Conservation (phyloP, 2,888 invertebrate species). For the Biston betularia region DNA sequence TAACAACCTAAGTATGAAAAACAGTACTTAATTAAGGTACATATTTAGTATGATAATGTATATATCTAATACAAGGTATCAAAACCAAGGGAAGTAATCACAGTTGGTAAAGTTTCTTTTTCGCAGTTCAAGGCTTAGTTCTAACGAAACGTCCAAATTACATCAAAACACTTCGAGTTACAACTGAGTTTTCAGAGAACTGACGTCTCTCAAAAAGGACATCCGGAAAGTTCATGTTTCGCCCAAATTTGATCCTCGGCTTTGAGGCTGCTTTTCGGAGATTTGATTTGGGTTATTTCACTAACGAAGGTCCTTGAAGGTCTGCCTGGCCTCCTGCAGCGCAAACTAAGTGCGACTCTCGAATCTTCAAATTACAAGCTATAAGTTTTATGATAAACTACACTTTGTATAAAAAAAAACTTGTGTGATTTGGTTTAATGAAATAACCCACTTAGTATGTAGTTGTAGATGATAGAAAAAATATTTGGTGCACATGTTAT, state of each 20-base stretch:
- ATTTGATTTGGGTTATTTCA: conserved; percentile 38
- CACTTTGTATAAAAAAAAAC: background rate
- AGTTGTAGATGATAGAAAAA: too few relatives aligned
- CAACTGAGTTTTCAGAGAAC: conserved; percentile 6
- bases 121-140: conserved; percentile 6
- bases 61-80: background rate
- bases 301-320: conserved; percentile 45
- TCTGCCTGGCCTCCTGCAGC: conserved; percentile 28
- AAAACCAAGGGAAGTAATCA: background rate
- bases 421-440: background rate
- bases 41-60: too few relatives aligned
- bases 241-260: conserved; percentile 37
- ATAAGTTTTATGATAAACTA: conserved; percentile 15
- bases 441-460: too few relatives aligned
- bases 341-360: background rate
- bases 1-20: too few relatives aligned
- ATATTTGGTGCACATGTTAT: too few relatives aligned
- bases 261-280: conserved; percentile 38
- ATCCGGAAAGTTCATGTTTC: conserved; percentile 37
- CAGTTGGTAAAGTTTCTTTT: background rate
- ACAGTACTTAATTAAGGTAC: too few relatives aligned
- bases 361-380: background rate
- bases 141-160: conserved; percentile 17
- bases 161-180: conserved; percentile 17
- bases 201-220: conserved; percentile 32